Conservation (phyloP, 2,888 invertebrate species). For the Leptinotarsa haldemani region DNA sequence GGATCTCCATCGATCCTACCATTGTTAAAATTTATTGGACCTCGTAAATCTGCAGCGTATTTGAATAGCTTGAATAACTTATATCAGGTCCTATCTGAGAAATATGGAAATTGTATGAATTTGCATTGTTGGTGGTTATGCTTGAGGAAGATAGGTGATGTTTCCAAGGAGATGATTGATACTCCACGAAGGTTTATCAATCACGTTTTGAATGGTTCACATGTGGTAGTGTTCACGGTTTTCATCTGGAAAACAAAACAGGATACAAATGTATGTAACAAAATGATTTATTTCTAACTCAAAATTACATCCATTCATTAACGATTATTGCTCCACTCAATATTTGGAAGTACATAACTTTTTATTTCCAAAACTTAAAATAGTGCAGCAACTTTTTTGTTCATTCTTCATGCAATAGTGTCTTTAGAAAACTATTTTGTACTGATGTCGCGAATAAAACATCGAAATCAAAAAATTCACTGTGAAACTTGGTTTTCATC, state of each 20-base stretch:
- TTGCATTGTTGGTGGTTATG: slow-evolving; percentile 21
- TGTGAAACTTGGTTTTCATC: no score
- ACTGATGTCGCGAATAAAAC: no score
- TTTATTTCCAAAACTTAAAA: no score
- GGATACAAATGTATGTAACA: not conserved
- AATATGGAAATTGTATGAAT: slow-evolving; percentile 23
- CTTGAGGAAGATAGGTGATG: slow-evolving; percentile 7
- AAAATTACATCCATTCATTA: no score
- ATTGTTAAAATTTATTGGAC: slow-evolving; percentile 24
- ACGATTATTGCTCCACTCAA: no score
- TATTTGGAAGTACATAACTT: no score
- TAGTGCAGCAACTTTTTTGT: no score
- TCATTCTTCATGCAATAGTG: no score
- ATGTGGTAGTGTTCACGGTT: not conserved
- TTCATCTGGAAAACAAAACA: not conserved
- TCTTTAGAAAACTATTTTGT: no score
- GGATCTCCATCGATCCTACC: slow-evolving; percentile 7
- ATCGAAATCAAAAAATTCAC: no score
- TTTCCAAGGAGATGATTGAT: slow-evolving; percentile 23
- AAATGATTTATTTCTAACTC: no score
- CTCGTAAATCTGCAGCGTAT: slow-evolving; percentile 27
- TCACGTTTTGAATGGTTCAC: not conserved
- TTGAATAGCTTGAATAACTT: slow-evolving; percentile 18
- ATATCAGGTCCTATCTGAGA: slow-evolving; percentile 15
- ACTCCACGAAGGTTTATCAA: slow-evolving; percentile 11